Evolutionary conservation across 2,888 invertebrate genomes (phyloP), one percentile per base, ranked within the genome.

Genomic region (Didymodactylos carnosus): DNA sequence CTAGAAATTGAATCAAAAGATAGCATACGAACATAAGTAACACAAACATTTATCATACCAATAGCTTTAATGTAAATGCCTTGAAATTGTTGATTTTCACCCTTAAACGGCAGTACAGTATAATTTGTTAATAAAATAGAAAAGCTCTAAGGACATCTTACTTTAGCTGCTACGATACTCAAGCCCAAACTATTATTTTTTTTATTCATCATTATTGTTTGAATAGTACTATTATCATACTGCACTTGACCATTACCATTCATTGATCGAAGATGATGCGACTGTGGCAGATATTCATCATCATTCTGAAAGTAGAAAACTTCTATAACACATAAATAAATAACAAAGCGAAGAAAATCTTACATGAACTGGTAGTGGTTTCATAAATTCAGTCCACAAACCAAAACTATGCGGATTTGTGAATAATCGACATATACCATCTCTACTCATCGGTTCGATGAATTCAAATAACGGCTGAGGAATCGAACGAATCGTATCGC

Each of bases 61-160:
- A 98, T 95, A 27, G 94, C 94, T 85, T 98, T 98, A 77, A 98
- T 94, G 85, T 97, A 98, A 82, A 98, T 98, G 69, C 98, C 97
- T 76, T 93, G 86, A 79, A 92, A 88, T 79, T 88, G 88, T 81
- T 90, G 90, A 7, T 89, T 89, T 71, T 89, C 88, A 35, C 90
- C 90, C 87, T 62, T 19, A n/a, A 27, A 53, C 3, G 16, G 16
- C 25, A 5, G n/a, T n/a, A 5, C 3, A 4, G 19, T 5, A 25
- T 88, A 81, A 23, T 84, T 83, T 75, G 78, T 77, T 75, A 39
- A 27, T 39, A 41, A 13, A 51, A 27, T 0, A 14, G 0, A 8
- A 19, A 39, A 69, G 27, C 8, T 91, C 87, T 53, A 19, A 2
- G 7, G 2, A 7, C 6, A 62, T 35, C 35, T 35, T 62, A 62